Evolutionary conservation across 2,888 invertebrate genomes (phyloP), one percentile per base, ranked within the genome.

Genomic region (Eupithecia abbreviata): DNA sequence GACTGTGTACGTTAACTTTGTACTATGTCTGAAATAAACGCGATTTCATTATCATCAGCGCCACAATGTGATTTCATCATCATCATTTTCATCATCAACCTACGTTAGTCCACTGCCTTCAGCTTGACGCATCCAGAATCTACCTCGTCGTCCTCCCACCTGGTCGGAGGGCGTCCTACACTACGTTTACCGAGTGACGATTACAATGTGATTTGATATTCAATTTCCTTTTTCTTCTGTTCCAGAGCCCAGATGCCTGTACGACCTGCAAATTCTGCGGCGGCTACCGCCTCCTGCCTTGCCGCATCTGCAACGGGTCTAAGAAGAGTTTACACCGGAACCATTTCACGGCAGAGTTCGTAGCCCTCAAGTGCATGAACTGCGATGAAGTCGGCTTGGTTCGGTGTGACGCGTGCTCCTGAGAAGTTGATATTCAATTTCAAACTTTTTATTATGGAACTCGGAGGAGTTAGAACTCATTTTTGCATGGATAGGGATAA

Each of bases 321-420:
- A 99, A 99, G 96, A 99, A 99, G 94, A 98, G 98, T 30, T 97
- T 98, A 72, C 98, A 98, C 90, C 96, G 99, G 84, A 99, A 99
- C 94, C 97, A 98, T 90, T 99, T 99, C 93, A 98, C 98, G 0
- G 97, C 98, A 58, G 98, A 98, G 93, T 98, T 99, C 90, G 97
- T 98, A 79, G 98, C 98, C 41, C 96, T 99, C 85, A 98, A 98
- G 88, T 99, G 98, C 92, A 98, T 98, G 97, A 98, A 98, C 91
- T 98, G 98, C 92, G 98, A 99, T 90, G 98, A 98, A 92, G 98
- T 98, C 76, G 99, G 99, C 70, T 96, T 99, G 71, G 97, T 98
- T 65, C 96, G 97, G 85, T 99, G 99, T 92, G 97, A 97, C 85
- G 96, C 97, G 81, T 99, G 99, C 93, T 97, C 91, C 78, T 94